phyloP scores from a whole-genome alignment of 2,888 invertebrate genomes.

The Cyaniris semiargus region DNA sequence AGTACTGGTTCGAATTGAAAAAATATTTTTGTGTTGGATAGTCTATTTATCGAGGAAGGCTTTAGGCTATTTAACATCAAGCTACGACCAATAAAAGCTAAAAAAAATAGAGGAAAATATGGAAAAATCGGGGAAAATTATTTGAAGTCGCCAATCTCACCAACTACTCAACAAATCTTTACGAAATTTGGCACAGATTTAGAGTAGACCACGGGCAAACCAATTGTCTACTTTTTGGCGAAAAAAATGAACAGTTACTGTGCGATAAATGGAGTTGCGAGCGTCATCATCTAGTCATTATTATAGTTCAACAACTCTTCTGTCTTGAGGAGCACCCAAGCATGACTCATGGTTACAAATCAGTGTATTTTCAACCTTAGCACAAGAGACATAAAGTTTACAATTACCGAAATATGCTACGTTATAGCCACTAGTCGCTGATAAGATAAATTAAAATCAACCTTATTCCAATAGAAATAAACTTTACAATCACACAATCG shows the following conservation, averaged over 20 bases:
- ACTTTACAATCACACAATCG: not conserved
- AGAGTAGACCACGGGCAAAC: not conserved
- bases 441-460: not conserved
- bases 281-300: not conserved
- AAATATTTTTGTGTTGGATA: no score
- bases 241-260: not conserved
- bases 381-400: not conserved
- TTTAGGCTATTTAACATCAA: no score
- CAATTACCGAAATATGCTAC: not conserved
- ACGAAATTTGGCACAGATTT: no score
- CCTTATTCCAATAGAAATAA: not conserved
- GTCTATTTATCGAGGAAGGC: no score
- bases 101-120: no score
- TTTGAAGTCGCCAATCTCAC: no score
- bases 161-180: no score
- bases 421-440: not conserved
- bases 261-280: not conserved
- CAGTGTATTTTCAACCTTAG: not conserved
- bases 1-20: no score
- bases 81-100: no score
- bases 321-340: conserved; percentile 50
- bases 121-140: no score
- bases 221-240: not conserved
- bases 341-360: conserved; percentile 69
- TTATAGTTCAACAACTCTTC: not conserved